A percentile compares a stretch with the other conserved stretches of the same genome.
Conservation (phyloP, 2,797 vertebrate genomes). For the Rhinoraja longicauda region DNA sequence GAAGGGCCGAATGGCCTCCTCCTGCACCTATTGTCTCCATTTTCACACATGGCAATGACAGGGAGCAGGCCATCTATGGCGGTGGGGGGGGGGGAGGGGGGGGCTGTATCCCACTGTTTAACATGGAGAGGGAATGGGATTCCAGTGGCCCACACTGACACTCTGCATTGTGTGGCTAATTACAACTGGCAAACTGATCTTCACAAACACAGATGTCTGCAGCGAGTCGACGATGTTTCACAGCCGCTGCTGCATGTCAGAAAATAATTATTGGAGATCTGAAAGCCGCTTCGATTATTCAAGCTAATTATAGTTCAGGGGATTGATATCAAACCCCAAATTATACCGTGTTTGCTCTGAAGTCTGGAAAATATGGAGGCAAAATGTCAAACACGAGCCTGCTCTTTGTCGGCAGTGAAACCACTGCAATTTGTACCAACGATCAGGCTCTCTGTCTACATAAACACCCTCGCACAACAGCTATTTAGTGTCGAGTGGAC, state of each 20-base stretch:
- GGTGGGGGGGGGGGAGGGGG: too few relatives aligned
- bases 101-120: background rate
- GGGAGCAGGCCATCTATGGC: background rate
- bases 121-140: slow-evolving; percentile 18
- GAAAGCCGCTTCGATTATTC: slow-evolving; percentile 6
- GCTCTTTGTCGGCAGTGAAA: background rate
- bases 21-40: too few relatives aligned
- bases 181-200: slow-evolving; percentile 5
- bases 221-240: background rate
- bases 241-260: background rate
- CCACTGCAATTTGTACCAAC: background rate
- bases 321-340: slow-evolving; percentile 27
- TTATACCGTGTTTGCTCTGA: slow-evolving; percentile 4
- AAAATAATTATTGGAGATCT: slow-evolving; percentile 32
- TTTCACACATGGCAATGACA: background rate
- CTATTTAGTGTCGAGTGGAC: background rate
- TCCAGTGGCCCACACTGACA: background rate
- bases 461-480: background rate
- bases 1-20: too few relatives aligned
- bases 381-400: background rate
- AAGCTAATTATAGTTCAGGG: slow-evolving; percentile 23
- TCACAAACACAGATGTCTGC: slow-evolving; percentile 26
- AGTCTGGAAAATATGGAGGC: slow-evolving; percentile 8
- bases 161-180: slow-evolving; percentile 32
- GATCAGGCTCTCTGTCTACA: background rate